Evolutionary conservation across 2,888 invertebrate species (phyloP), one percentile per base, ranked within the genome.

Genomic region (Cephus runcator): DNA sequence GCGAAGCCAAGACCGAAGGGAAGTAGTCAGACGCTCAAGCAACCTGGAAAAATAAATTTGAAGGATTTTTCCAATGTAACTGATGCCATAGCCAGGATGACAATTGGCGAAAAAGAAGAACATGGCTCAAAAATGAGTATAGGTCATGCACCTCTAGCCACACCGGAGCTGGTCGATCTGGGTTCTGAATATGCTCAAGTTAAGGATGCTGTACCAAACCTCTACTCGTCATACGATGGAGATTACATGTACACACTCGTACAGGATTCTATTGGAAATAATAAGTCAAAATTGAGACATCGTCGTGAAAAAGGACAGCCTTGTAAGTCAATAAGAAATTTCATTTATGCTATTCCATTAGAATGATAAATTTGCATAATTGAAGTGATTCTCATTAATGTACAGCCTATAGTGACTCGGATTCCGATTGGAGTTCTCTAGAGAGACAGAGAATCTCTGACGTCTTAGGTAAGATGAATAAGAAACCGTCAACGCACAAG

Each of bases 21-120:
- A 76, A 94, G 93, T 82, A 95, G 95, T 84, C 95, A 95, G 90
- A 95, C 95, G 40, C 89, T 95, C 82, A 95, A 95, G 94, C 97
- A 97, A 94, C 97, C 97, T 30, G 97, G 97, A 79, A 97, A 97
- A 92, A 92, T 98, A 89, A 97, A 98, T 90, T 93, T 97, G 93
- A 97, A 96, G 92, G 97, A 97, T 91, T 98, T 96, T 91, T 95
- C 96, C 75, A 95, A 97, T 92, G 97, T 98, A 80, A 97, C 97
- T 86, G 97, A 97, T 90, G 97, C 97, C 9, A 94, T 98, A 74
- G 94, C 94, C 83, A 93, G 94, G 88, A 95, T 94, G 92, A 94
- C 86, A 92, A 93, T 86, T 92, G 94, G 83, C 88, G 93, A 85
- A 90, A 93, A 86, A 77, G 91, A 90, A 56, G 91, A 91, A 68